Evolutionary conservation across 2,888 invertebrate genomes (phyloP).

Genomic region (Pherbina coryleti): DNA sequence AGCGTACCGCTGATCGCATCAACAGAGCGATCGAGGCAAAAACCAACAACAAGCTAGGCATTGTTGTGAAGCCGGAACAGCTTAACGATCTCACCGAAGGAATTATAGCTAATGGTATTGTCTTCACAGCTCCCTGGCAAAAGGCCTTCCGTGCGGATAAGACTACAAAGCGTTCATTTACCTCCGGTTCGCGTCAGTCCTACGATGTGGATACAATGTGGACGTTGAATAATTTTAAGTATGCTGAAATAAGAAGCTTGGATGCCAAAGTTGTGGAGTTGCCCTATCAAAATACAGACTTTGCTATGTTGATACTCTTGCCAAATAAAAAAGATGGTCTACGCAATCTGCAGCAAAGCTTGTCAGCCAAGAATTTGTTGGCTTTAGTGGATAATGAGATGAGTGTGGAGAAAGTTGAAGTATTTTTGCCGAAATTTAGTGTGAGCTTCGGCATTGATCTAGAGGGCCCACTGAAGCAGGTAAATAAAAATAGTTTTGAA

Average conservation of each 20-base stretch:
- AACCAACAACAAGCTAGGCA: constrained; percentile 85
- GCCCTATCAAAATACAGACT: constrained; percentile 77
- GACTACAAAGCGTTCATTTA: constrained; percentile 58
- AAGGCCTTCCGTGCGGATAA: constrained; percentile 60
- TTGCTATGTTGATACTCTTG: constrained; percentile 82
- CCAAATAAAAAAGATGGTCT: constrained; percentile 80
- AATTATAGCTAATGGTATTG: constrained; percentile 61
- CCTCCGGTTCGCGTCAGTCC: constrained; percentile 55
- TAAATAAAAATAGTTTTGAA: no score
- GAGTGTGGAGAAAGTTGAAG: constrained; percentile 73
- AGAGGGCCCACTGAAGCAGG: constrained; percentile 74
- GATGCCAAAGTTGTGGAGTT: constrained; percentile 77
- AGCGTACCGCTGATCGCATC: constrained; percentile 74
- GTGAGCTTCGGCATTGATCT: constrained; percentile 79
- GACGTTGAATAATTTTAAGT: constrained; percentile 65
- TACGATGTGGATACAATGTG: constrained; percentile 64
- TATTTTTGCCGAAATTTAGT: constrained; percentile 85
- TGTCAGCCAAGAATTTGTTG: constrained; percentile 73
- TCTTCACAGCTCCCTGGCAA: constrained; percentile 60
- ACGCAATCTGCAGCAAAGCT: constrained; percentile 73
- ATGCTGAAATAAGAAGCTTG: constrained; percentile 69
- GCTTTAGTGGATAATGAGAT: constrained; percentile 70
- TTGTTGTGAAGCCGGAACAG: constrained; percentile 75
- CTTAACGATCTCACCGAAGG: constrained; percentile 63
- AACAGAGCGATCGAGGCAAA: constrained; percentile 84